These are phyloP conservation scores for Actinostola sp. DNA, from an alignment of 92 coral and sea anemone species.

Conservation along the genomic window DNA sequence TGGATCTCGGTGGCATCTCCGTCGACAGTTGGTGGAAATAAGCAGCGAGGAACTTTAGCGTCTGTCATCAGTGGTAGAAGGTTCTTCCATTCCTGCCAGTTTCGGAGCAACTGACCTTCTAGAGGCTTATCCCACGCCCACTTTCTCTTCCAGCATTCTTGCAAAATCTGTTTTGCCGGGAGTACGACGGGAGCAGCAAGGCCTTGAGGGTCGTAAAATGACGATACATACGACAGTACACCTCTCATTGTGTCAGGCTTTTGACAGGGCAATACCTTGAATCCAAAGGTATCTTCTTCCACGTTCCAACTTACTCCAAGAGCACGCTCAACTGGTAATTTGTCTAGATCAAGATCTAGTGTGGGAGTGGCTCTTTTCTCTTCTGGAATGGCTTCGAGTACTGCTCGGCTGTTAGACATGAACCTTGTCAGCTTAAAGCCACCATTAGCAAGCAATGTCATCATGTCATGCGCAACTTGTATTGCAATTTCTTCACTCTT, in stretches of 20 bases:
- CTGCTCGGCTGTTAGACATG: constrained; percentile 14
- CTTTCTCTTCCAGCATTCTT: constrained; percentile 20
- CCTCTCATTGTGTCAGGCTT: constrained; percentile 31
- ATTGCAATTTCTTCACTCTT: constrained; percentile 1
- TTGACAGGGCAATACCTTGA: not conserved
- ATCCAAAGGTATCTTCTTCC: not conserved
- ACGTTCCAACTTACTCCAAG: constrained; percentile 31
- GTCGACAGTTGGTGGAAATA: too few relatives aligned
- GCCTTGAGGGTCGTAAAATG: constrained; percentile 25
- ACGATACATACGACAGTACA: constrained; percentile 16
- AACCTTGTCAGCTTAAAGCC: constrained; percentile 36
- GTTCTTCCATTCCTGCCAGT: constrained; percentile 26
- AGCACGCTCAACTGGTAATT: constrained; percentile 16
- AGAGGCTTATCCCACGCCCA: constrained; percentile 13
- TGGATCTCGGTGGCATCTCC: not conserved
- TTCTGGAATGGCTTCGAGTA: constrained; percentile 18
- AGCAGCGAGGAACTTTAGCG: constrained; percentile 30
- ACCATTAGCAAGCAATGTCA: not conserved
- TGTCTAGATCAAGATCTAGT: not conserved
- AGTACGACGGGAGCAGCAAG: too few relatives aligned
- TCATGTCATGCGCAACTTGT: not conserved
- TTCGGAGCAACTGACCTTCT: constrained; percentile 16
- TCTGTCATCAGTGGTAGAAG: not conserved
- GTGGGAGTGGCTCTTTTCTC: not conserved
- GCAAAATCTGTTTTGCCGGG: too few relatives aligned